phyloP scores from a whole-genome alignment of 2,113 vertebrate species.

The Rhinopithecus roxellana region DNA sequence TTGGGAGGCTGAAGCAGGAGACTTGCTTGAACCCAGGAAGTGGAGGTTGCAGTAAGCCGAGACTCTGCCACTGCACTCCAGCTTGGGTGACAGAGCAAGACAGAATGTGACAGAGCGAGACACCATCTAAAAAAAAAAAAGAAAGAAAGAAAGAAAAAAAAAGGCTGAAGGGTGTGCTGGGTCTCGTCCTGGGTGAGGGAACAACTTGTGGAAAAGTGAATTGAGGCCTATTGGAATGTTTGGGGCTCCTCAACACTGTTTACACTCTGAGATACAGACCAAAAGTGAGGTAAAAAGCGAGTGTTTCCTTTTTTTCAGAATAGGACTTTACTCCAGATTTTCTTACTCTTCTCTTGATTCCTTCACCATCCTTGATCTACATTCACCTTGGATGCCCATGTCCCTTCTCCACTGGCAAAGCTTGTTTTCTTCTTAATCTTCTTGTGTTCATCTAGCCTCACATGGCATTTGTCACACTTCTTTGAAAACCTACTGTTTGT shows the following conservation, averaged over 20 bases:
- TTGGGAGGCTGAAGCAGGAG: too few relatives aligned
- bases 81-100: too few relatives aligned
- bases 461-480: not conserved
- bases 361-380: not conserved
- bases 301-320: not conserved
- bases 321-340: not conserved
- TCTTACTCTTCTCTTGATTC: not conserved
- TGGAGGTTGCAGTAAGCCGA: too few relatives aligned
- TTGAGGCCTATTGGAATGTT: not conserved
- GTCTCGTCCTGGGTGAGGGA: not conserved
- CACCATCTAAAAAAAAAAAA: too few relatives aligned
- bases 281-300: not conserved
- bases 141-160: not conserved
- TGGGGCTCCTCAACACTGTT: not conserved
- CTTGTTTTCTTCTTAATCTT: not conserved
- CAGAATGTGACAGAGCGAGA: too few relatives aligned
- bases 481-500: slow-evolving; percentile 39
- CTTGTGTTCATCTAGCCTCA: not conserved
- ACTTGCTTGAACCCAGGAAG: too few relatives aligned
- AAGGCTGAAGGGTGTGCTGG: not conserved
- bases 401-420: not conserved
- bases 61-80: too few relatives aligned
- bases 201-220: not conserved
- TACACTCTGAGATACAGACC: not conserved
- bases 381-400: not conserved